phyloP scores from a whole-genome alignment of 64 coral and sea anemone species.

The Catalaphyllia jardinei region DNA sequence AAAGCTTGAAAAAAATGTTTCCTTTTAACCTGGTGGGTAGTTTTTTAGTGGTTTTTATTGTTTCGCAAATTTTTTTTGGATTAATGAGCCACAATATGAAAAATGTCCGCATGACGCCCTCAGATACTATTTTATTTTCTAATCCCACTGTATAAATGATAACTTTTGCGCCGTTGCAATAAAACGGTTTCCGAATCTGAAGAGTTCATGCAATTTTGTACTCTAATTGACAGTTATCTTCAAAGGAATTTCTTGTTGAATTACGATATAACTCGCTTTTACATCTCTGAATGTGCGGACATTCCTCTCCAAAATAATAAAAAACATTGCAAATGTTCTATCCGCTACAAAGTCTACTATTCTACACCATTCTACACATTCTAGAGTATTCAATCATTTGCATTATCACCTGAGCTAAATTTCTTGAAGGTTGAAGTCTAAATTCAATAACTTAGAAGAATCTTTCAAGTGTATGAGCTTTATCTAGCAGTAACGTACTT shows the following conservation, averaged over 20 bases:
- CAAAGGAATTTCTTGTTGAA: neutral
- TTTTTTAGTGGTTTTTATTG: slow-evolving; percentile 27
- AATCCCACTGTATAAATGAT: neutral
- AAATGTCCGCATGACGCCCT: neutral
- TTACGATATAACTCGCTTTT: neutral
- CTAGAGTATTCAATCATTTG: neutral
- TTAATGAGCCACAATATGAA: slow-evolving; percentile 33
- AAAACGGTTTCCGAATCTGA: neutral
- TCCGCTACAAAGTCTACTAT: neutral
- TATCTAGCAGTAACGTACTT: no score
- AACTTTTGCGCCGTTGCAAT: neutral
- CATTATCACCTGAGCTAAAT: neutral
- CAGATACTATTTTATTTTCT: neutral
- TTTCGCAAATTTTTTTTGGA: slow-evolving; percentile 1
- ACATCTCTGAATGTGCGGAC: no score
- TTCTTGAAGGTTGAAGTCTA: slow-evolving; percentile 7
- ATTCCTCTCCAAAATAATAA: no score
- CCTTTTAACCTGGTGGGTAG: slow-evolving; percentile 7
- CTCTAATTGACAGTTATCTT: slow-evolving; percentile 16
- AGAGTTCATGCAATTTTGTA: neutral
- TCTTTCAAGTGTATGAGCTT: neutral
- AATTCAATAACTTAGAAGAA: neutral
- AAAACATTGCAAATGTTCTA: no score
- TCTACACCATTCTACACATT: neutral
- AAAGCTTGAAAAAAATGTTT: neutral